Evolutionary conservation across 1,140 invertebrate genomes (phyloP), one percentile per base, ranked within the genome.

Genomic region (Drosophila sp.): DNA sequence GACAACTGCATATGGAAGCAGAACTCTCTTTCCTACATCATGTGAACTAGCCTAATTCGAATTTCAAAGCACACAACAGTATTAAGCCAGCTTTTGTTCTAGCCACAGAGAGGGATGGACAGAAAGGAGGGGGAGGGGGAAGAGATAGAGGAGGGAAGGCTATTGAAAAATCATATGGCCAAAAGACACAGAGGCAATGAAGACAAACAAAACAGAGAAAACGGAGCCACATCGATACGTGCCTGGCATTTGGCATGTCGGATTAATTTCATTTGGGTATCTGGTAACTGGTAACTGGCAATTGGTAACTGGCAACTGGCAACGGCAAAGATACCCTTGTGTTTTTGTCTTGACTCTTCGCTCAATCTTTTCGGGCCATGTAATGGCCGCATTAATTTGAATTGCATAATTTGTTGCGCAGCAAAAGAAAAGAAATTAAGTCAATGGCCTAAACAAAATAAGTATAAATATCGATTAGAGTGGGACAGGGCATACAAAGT

Each of bases 321-420:
- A 13, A 13, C n/a, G 36, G 36, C 2, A n/a, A 38, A 4, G 16
- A 27, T 51, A 43, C 48, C 7, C 25, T 34, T 70, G 32, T 50
- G 25, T 29, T 29, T 72, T 71, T 69, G 57, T 53, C 46, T 65
- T 46, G 18, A 51, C 29, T 53, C 27, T 54, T 32, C 21, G 34
- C 9, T 72, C 63, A 59, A 67, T 70, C 65, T 73, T 54, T 53
- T 25, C 25, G 25, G 40, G 53, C 36, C 63, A 32, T 74, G 66
- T 89, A 89, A 89, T 83, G 76, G 70, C 48, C 56, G 63, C 83
- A 89, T 89, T 89, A 89, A 89, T 89, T 89, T 89, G 83, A 89
- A 89, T 89, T 89, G 83, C 83, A 89, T 89, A 89, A 89, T 89
- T 89, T 89, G 79, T 81, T 80, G 76, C 70, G 83, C 54, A 72